Conservation (phyloP, 1,140 invertebrate species). For the Chironomus tepperi region DNA sequence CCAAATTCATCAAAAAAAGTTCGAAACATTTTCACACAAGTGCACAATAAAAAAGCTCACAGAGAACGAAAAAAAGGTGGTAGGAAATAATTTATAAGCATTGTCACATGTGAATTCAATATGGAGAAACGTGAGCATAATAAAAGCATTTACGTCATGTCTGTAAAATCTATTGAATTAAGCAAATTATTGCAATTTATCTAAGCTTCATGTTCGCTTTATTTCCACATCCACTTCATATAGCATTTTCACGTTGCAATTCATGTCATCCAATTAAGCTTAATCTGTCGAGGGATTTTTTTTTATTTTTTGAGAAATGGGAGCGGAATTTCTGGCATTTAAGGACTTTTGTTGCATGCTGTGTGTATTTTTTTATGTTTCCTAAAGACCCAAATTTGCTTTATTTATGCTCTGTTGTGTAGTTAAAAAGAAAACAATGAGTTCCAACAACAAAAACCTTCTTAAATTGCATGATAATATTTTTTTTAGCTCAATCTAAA, state of each 20-base stretch:
- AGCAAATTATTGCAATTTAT: slow-evolving; percentile 14
- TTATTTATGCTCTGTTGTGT: no score
- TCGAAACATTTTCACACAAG: no score
- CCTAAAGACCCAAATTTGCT: no score
- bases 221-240: neutral
- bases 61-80: no score
- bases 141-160: neutral
- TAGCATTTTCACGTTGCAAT: neutral
- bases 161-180: neutral
- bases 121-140: neutral
- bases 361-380: no score
- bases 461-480: no score
- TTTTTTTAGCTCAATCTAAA: no score
- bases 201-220: neutral
- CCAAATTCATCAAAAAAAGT: no score
- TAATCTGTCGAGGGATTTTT: no score
- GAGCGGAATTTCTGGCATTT: neutral
- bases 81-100: neutral
- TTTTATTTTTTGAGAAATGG: neutral
- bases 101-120: slow-evolving; percentile 2
- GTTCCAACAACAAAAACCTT: no score
- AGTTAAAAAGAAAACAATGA: no score
- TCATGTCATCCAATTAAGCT: neutral
- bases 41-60: no score
- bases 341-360: neutral